phyloP scores from a whole-genome alignment of 1,140 invertebrate genomes.

The Vanessa atalanta region DNA sequence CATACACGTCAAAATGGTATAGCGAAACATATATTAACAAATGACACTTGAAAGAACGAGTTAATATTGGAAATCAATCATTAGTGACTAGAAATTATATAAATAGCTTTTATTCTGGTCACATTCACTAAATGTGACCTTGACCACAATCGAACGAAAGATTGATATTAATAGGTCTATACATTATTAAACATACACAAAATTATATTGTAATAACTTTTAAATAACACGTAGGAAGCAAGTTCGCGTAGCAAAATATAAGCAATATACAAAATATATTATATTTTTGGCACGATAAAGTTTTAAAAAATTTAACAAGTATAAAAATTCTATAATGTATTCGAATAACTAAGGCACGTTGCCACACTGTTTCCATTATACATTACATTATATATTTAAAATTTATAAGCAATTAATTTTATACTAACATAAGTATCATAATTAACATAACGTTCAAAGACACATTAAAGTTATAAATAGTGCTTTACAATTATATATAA shows the following conservation, averaged over 20 bases:
- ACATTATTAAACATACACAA: not conserved
- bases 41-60: no score
- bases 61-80: no score
- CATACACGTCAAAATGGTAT: not conserved
- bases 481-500: not conserved
- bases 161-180: not conserved
- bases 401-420: constrained; percentile 5
- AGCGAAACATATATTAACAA: not conserved
- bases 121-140: not conserved
- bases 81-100: not conserved
- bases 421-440: constrained; percentile 1
- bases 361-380: constrained; percentile 20
- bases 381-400: not conserved
- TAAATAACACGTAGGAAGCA: not conserved
- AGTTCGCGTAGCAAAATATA: constrained; percentile 1
- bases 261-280: constrained; percentile 9
- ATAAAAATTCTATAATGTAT: constrained; percentile 7
- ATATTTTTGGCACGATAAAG: not conserved
- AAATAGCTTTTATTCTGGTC: not conserved
- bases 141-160: not conserved
- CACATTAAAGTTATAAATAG: not conserved
- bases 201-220: not conserved
- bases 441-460: not conserved
- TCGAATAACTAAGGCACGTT: constrained; percentile 33
- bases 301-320: constrained; percentile 1